A percentile compares a stretch with the other conserved stretches of the same genome.
phyloP scores from a whole-genome alignment of 2,888 invertebrate species.

The Chloromyia formosa region DNA sequence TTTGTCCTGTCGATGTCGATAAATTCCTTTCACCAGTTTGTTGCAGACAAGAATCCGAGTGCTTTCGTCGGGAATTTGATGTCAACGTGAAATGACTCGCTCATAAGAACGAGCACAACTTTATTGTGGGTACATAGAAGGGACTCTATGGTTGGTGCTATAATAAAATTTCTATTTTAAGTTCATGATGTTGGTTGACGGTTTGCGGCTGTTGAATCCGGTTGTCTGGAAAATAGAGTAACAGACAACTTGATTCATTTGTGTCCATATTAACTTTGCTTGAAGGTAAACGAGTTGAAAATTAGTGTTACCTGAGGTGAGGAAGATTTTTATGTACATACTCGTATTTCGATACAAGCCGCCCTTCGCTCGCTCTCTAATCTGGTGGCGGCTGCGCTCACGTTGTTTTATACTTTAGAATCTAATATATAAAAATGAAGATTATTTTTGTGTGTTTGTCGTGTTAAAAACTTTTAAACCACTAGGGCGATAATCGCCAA shows the following conservation, averaged over 20 bases:
- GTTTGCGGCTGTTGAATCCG: not conserved
- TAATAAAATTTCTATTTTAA: constrained; percentile 36
- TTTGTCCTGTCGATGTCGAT: not conserved
- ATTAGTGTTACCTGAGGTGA: not conserved
- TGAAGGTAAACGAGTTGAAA: not conserved
- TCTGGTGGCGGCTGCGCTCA: no score
- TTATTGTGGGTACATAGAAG: not conserved
- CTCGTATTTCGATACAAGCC: no score
- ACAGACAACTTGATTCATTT: not conserved
- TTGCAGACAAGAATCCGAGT: not conserved
- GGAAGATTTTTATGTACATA: not conserved
- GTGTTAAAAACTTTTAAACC: no score
- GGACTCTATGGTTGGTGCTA: constrained; percentile 5
- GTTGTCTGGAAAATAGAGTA: constrained; percentile 3
- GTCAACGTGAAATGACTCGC: constrained; percentile 2
- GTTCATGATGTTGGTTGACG: constrained; percentile 1
- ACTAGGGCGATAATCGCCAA: no score
- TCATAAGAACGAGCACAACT: constrained; percentile 13
- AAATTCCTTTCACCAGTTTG: not conserved
- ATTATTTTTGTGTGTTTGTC: no score
- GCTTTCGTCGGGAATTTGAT: not conserved
- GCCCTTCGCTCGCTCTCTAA: no score
- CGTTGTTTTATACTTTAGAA: no score
- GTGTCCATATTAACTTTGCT: not conserved
- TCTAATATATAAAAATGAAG: no score